Conservation (phyloP, 2,888 invertebrate species). For the Chirona hameri region DNA sequence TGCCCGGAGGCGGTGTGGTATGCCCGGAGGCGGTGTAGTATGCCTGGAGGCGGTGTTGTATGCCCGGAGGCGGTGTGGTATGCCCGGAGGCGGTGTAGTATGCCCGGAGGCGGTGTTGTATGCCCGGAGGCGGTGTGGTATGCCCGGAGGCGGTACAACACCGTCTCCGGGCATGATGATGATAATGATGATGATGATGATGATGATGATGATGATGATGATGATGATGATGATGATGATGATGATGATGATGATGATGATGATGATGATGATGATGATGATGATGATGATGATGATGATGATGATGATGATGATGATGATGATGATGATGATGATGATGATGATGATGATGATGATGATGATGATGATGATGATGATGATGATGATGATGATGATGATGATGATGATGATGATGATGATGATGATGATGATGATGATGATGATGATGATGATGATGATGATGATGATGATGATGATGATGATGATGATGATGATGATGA, state of each 20-base stretch:
- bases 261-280: slow-evolving; percentile 22
- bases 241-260: slow-evolving; percentile 22
- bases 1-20: too few relatives aligned
- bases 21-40: too few relatives aligned
- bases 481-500: slow-evolving; percentile 22
- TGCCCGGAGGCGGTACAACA: too few relatives aligned
- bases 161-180: too few relatives aligned
- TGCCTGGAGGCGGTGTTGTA: too few relatives aligned
- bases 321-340: slow-evolving; percentile 22
- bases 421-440: slow-evolving; percentile 22
- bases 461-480: slow-evolving; percentile 22
- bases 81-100: too few relatives aligned
- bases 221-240: slow-evolving; percentile 22
- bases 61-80: too few relatives aligned
- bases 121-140: too few relatives aligned
- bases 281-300: background rate
- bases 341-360: slow-evolving; percentile 22
- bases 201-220: slow-evolving; percentile 22
- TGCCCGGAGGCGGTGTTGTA: too few relatives aligned
- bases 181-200: slow-evolving; percentile 22
- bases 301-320: background rate
- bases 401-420: slow-evolving; percentile 22
- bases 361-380: slow-evolving; percentile 22
- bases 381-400: slow-evolving; percentile 22
- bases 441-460: slow-evolving; percentile 22